Base-by-base conservation (phyloP, 2,888 invertebrate species). In the Papilio gigon region DNA sequence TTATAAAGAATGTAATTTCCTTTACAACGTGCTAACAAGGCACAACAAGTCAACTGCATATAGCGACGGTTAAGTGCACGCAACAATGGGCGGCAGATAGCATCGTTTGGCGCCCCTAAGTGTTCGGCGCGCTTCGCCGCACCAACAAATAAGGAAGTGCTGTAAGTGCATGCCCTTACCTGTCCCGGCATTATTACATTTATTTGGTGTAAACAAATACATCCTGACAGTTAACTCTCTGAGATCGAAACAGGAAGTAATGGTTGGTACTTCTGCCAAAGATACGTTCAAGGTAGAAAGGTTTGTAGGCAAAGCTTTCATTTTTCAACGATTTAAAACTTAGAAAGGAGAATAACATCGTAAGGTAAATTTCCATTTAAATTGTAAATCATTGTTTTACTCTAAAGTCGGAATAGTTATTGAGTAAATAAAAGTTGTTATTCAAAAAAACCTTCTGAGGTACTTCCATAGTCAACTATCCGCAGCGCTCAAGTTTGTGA, bases 21-120 rank as follows among this genome's bases (percentile, higher is more conserved):
- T 88, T 85, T 87, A 90, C 89, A 87, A 89, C 86, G 89, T 91
- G 91, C 90, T 91, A 92, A 91, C 91, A 91, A 91, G 90, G 83
- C 80, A 83, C 83, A 81, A 81, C 82, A 84, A 84, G 76, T 74
- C 75, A 79, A 82, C 80, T 83, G 82, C 75, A 76, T 83, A 75
- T 85, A 85, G 73, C 87, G 89, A 85, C 87, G 85, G 85, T 90
- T 89, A 90, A 89, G 88, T 91, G 88, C 90, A 89, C 88, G 88
- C 87, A 87, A 90, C 89, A 88, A 89, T 87, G 77, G 84, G 80
- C 80, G 81, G 79, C 81, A 89, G 90, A 91, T 92, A 90, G 81
- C 82, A 90, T 91, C 90, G 80, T 78, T 79, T 76, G 79, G 84
- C 83, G 84, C 88, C 88, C 67, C 58, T 56, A 58, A 61, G 44